These are phyloP conservation scores for Tadarida brasiliensis DNA, from an alignment of 2,797 vertebrate species.

Conservation along the genomic window DNA sequence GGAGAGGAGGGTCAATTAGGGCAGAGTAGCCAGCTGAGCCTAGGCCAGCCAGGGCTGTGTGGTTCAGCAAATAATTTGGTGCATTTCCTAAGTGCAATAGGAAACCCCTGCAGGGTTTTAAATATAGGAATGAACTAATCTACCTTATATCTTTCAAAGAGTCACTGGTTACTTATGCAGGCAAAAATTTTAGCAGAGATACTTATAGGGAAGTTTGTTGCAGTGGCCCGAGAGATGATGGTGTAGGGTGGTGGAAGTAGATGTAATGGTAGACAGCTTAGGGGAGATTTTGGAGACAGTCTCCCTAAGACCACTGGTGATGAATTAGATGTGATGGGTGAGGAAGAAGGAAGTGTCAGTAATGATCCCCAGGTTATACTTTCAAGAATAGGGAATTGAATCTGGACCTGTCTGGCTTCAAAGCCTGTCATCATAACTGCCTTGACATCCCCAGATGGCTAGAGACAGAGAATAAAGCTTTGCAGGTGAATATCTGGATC, in stretches of 20 bases:
- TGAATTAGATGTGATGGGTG: neutral
- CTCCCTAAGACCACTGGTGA: neutral
- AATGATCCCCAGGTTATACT: neutral
- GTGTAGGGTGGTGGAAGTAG: neutral
- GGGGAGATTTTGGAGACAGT: neutral
- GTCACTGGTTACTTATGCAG: neutral
- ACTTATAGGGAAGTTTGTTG: neutral
- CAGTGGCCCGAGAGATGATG: neutral
- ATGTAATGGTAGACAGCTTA: neutral
- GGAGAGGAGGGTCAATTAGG: neutral
- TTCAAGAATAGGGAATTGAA: constrained; percentile 21
- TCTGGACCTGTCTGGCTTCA: neutral
- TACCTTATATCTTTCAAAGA: constrained; percentile 3
- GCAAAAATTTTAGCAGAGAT: constrained; percentile 31
- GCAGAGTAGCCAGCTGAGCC: neutral
- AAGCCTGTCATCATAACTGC: neutral
- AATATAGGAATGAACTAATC: neutral
- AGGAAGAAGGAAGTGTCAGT: neutral
- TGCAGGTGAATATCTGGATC: neutral
- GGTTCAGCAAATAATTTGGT: neutral
- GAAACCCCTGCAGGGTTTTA: neutral
- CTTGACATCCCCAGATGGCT: neutral
- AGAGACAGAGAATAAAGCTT: constrained; percentile 19
- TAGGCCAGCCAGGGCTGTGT: neutral
- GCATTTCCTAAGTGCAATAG: neutral